Base-by-base conservation (phyloP, 2,113 vertebrate genomes). In the Pluvialis apricaria region DNA sequence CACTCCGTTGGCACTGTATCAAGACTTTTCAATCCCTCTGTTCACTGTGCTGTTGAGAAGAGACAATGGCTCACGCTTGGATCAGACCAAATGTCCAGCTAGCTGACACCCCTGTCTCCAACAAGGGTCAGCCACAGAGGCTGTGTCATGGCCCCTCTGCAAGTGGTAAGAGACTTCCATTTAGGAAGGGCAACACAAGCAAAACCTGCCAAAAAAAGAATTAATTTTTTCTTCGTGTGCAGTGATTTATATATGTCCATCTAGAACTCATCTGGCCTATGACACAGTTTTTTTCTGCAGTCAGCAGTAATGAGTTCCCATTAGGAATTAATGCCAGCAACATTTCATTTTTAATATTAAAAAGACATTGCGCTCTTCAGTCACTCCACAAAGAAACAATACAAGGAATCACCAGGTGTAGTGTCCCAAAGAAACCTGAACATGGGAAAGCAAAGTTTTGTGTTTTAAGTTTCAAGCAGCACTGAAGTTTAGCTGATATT, bases 401-500 rank as follows among this genome's bases (percentile, higher is more conserved):
- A 31, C 31, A 73, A 76, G 36, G 58, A 92, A 36, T 25, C 19
- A 58, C 32, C 64, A 83, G 10, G 21, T 81, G 32, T 36, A 38
- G 34, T 14, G 32, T 95, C 70, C 47, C 60, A 82, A 82, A 87
- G 26, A 24, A 82, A 80, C 6, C 4, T 73, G 87, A 91, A 73
- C 16, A 66, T 9, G n/a, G n/a, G 32, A 85, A 85, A 72, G 21
- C 10, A 80, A 89, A 73, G 5, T 55, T 85, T 85, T 82, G 44
- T 72, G 17, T 4, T 87, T 82, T n/a, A 82, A 87, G 52, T 94
- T 94, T 92, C 84, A 92, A 81, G 71, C 18, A 15, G 1, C 87
- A 86, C 65, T 96, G 78, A 94, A 97, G 95, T 96, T 98, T 96
- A 96, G 84, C 81, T 91, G 86, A 97, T 80, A 94, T 86, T 91